Evolutionary conservation across 2,888 invertebrate species (phyloP).

Genomic region (Noctua janthina): DNA sequence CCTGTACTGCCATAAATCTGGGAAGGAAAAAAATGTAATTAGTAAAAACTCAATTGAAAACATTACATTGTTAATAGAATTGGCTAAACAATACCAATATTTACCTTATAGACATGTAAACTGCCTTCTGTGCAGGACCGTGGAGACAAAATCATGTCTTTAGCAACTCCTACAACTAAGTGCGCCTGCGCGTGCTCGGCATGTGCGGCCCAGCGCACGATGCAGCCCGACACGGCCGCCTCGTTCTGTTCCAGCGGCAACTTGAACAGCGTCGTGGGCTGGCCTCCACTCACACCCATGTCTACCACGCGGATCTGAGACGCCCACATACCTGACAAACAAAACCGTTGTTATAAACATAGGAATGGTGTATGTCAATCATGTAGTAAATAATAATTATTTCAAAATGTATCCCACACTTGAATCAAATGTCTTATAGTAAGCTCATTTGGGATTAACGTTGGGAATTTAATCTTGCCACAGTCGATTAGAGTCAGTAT

Average conservation of each 20-base stretch:
- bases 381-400: background rate
- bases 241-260: conserved; percentile 98
- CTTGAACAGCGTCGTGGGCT: conserved; percentile 94
- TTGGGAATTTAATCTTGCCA: conserved; percentile 86
- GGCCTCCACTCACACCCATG: conserved; percentile 91
- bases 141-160: conserved; percentile 97
- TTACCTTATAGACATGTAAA: conserved; percentile 95
- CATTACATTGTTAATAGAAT: background rate
- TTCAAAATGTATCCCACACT: conserved; percentile 82
- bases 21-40: conserved; percentile 50
- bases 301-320: conserved; percentile 96
- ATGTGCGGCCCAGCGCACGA: conserved; percentile 94
- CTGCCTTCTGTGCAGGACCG: conserved; percentile 95
- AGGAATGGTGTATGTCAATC: background rate
- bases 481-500: conserved; percentile 88
- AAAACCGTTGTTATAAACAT: background rate
- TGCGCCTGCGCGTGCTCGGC: conserved; percentile 86
- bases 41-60: background rate
- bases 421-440: conserved; percentile 87
- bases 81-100: background rate
- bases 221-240: conserved; percentile 96
- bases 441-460: conserved; percentile 89
- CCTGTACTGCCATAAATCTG: conserved; percentile 94
- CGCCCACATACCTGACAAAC: conserved; percentile 96
- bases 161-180: conserved; percentile 97